A percentile compares a stretch with the other conserved stretches of the same genome.
These are phyloP conservation scores for Diceros bicornis DNA, from an alignment of 2,797 vertebrate genomes.

Conservation along the genomic window DNA sequence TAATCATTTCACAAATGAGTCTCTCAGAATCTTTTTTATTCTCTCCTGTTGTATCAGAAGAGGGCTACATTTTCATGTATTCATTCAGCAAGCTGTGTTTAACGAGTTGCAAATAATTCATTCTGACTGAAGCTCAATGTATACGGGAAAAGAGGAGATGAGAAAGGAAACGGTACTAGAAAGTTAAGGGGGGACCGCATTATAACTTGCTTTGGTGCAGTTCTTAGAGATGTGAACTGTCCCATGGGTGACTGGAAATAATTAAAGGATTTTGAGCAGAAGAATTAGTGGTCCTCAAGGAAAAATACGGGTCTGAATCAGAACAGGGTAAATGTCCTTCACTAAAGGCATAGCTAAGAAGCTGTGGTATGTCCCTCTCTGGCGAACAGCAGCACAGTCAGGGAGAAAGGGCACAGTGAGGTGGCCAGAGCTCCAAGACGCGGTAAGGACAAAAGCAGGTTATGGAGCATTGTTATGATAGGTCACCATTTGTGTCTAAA, in stretches of 20 bases:
- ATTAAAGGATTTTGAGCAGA: neutral
- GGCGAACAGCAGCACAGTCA: rapidly evolving
- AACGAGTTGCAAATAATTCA: neutral
- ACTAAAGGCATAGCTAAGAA: neutral
- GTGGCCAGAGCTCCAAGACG: neutral
- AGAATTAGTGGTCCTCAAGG: neutral
- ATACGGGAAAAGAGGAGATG: neutral
- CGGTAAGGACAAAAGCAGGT: neutral
- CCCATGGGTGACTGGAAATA: rapidly evolving
- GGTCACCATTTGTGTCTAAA: neutral
- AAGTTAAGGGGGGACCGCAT: neutral
- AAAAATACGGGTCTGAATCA: neutral
- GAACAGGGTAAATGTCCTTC: neutral
- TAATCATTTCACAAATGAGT: neutral
- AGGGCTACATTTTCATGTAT: neutral
- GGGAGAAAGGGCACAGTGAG: neutral
- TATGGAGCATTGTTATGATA: neutral
- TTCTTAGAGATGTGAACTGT: neutral
- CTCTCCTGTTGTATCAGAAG: neutral
- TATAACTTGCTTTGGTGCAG: neutral
- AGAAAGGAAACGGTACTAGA: neutral
- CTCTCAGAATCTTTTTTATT: neutral
- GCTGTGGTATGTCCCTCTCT: neutral
- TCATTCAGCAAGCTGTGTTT: neutral
- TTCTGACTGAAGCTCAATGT: neutral